Percentiles rank a stretch among this genome's conserved stretches.
phyloP scores from a whole-genome alignment of 2,113 vertebrate species.

The Mola mola region DNA sequence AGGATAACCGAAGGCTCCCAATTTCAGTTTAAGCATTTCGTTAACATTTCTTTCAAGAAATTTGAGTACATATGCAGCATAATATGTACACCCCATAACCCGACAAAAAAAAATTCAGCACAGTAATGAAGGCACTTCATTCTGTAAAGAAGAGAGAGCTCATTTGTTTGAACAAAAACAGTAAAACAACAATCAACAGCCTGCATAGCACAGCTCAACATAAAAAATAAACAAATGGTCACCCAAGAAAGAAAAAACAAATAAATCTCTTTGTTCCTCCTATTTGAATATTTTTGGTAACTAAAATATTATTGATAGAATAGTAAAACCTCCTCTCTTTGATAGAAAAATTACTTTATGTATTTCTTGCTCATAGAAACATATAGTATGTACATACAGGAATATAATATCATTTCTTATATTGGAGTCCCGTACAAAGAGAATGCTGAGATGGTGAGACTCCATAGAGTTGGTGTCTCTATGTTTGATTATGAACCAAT shows the following conservation, averaged over 20 bases:
- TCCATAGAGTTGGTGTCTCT: slow-evolving; percentile 24
- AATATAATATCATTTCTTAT: slow-evolving; percentile 61
- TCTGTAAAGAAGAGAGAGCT: slow-evolving; percentile 88
- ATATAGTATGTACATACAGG: slow-evolving; percentile 75
- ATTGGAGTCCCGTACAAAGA: slow-evolving; percentile 68
- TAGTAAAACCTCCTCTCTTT: slow-evolving; percentile 75
- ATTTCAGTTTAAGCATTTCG: slow-evolving; percentile 77
- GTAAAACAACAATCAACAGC: slow-evolving; percentile 73
- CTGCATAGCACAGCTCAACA: slow-evolving; percentile 80
- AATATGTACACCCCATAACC: slow-evolving; percentile 86
- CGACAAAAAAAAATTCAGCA: slow-evolving; percentile 88
- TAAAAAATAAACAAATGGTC: slow-evolving; percentile 39
- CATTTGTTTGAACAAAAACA: slow-evolving; percentile 87
- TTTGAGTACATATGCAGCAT: slow-evolving; percentile 87
- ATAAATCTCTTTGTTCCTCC: slow-evolving; percentile 12
- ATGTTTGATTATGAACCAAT: slow-evolving; percentile 16
- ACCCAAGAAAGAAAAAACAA: slow-evolving; percentile 28
- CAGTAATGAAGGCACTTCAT: slow-evolving; percentile 95
- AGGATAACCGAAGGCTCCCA: slow-evolving; percentile 80
- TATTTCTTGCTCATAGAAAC: slow-evolving; percentile 79
- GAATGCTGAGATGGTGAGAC: slow-evolving; percentile 44
- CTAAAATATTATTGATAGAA: slow-evolving; percentile 79
- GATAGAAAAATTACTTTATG: slow-evolving; percentile 82
- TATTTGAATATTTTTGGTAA: slow-evolving; percentile 65
- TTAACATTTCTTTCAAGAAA: slow-evolving; percentile 83